Evolutionary conservation across 35 echinoderm and acorn worm species (phyloP).

Genomic region (Strongylocentrotus purpuratus): DNA sequence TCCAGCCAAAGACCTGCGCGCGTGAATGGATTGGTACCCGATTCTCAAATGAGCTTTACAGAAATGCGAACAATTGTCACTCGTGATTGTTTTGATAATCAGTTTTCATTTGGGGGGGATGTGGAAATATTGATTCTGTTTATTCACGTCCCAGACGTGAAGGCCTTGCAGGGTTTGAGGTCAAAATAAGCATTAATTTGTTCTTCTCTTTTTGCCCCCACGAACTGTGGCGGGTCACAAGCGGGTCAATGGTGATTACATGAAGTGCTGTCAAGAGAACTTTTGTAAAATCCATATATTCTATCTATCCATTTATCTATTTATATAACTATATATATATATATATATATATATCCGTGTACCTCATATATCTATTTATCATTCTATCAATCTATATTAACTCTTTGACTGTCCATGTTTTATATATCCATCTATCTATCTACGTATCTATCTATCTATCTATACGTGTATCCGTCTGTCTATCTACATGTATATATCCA

Average conservation of each 20-base stretch:
- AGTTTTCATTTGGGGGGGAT: background rate
- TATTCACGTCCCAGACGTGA: conserved; percentile 23
- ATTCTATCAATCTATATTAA: too few species aligned
- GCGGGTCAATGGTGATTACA: background rate
- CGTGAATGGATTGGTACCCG: too few species aligned
- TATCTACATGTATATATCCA: background rate
- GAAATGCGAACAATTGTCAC: conserved; percentile 26
- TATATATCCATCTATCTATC: too few species aligned
- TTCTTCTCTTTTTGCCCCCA: background rate
- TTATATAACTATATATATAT: too few species aligned
- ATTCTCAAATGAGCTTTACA: background rate
- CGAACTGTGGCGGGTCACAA: background rate
- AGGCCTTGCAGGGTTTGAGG: conserved; percentile 6
- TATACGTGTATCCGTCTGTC: background rate
- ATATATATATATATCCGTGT: too few species aligned
- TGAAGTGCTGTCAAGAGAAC: background rate
- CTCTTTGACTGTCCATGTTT: too few species aligned
- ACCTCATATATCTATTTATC: too few species aligned
- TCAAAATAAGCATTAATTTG: background rate
- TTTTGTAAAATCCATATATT: background rate
- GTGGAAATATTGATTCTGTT: conserved; percentile 7
- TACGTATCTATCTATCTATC: background rate
- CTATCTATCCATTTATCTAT: too few species aligned
- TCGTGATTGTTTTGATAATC: conserved; percentile 28
- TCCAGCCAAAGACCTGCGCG: too few species aligned